These are phyloP conservation scores for Apaloderma vittatum DNA, from an alignment of 2,113 vertebrate species.

Conservation along the genomic window DNA sequence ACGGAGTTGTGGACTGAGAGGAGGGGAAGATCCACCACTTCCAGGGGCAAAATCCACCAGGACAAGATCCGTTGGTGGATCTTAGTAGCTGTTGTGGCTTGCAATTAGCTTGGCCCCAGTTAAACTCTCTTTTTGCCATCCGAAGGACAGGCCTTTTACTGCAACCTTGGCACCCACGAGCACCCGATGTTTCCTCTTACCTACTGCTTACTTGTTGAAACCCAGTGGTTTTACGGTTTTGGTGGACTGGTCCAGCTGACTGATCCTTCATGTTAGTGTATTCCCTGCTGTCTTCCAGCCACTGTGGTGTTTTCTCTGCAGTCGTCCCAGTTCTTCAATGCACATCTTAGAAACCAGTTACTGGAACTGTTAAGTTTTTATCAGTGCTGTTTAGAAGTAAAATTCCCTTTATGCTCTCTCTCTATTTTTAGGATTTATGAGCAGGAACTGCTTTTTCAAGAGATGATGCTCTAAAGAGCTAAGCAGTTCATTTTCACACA, in stretches of 20 bases:
- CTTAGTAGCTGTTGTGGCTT: too few species aligned
- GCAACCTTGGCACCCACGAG: neutral
- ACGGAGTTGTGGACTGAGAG: neutral
- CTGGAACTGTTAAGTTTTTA: neutral
- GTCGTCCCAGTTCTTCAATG: neutral
- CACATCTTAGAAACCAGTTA: neutral
- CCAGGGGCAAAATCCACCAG: too few species aligned
- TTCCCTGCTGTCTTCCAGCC: neutral
- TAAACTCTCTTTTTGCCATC: neutral
- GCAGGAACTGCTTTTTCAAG: neutral
- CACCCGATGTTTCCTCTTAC: neutral
- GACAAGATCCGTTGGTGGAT: too few species aligned
- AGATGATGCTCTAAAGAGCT: neutral
- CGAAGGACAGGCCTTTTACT: neutral
- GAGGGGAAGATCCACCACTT: neutral
- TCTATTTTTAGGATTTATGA: neutral
- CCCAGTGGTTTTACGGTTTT: neutral
- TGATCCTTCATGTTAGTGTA: fast-evolving
- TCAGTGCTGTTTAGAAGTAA: neutral
- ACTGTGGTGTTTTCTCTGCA: neutral
- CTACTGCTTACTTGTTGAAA: neutral
- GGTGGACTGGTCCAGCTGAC: neutral
- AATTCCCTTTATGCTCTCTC: neutral
- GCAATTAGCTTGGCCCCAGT: neutral
- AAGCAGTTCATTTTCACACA: neutral